phyloP scores from a whole-genome alignment of 2,888 invertebrate genomes.

The Amaurobius ferox region DNA sequence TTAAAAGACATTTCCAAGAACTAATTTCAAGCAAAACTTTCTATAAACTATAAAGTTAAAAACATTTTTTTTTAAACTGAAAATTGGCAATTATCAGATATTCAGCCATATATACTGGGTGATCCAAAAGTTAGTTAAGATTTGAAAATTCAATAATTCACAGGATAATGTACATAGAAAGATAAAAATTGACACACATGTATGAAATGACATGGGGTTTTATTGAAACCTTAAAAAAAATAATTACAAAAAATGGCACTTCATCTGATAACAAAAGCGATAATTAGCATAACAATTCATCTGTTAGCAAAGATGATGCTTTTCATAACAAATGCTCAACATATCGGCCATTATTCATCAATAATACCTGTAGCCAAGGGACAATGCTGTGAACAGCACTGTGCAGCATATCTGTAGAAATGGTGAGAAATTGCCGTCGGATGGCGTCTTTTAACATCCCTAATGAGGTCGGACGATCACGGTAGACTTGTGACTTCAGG shows the following conservation, averaged over 20 bases:
- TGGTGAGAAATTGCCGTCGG: not conserved
- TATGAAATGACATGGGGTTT: not conserved
- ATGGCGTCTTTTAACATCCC: slow-evolving; percentile 9
- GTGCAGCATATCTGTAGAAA: not conserved
- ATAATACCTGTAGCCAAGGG: not conserved
- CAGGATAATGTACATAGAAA: slow-evolving; percentile 16
- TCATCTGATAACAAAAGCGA: slow-evolving; percentile 5
- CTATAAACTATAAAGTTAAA: too few relatives aligned
- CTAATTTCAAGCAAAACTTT: too few relatives aligned
- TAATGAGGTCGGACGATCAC: slow-evolving; percentile 12
- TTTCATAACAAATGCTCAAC: not conserved
- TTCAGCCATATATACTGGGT: not conserved
- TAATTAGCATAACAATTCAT: not conserved
- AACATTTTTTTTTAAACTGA: too few relatives aligned
- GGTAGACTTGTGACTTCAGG: not conserved
- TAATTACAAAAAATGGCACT: not conserved
- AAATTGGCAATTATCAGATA: too few relatives aligned
- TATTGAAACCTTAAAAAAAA: not conserved
- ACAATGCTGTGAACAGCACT: not conserved
- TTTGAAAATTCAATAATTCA: slow-evolving; percentile 17
- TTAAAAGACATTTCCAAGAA: too few relatives aligned
- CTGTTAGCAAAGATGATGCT: not conserved
- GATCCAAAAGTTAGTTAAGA: not conserved
- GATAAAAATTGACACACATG: slow-evolving; percentile 2
- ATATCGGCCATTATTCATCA: not conserved